These are phyloP conservation scores for Neodontobutis hainanensis DNA, from an alignment of 2,113 vertebrate species.

Conservation along the genomic window DNA sequence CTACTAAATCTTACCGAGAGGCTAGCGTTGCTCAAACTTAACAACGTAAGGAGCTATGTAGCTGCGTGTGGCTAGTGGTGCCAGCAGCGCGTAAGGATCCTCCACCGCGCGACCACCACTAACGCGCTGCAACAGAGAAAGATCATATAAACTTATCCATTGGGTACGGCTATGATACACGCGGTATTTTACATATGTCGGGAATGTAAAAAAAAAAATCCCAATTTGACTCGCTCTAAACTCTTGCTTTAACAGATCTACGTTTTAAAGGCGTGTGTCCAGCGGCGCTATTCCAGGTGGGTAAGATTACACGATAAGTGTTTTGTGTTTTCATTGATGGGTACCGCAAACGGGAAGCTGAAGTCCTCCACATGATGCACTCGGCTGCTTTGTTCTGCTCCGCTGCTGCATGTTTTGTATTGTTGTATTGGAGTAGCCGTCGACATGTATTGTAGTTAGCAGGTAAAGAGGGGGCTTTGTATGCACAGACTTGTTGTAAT, in stretches of 20 bases:
- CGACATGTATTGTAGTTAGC: neutral
- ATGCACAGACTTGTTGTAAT: neutral
- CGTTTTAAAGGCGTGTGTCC: neutral
- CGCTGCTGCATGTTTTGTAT: conserved; percentile 28
- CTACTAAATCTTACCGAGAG: neutral
- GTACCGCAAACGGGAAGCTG: conserved; percentile 14
- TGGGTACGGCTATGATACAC: neutral
- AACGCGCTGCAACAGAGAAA: conserved; percentile 9
- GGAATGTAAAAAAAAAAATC: neutral
- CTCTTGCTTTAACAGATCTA: neutral
- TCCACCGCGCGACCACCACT: conserved; percentile 24
- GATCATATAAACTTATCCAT: conserved; percentile 6
- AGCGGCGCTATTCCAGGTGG: conserved; percentile 39
- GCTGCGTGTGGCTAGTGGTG: conserved; percentile 28
- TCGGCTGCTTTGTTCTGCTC: conserved; percentile 56
- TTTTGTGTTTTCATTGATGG: conserved; percentile 29
- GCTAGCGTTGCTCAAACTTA: conserved; percentile 24
- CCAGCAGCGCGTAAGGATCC: conserved; percentile 34
- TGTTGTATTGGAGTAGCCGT: conserved; percentile 8
- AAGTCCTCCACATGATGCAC: conserved; percentile 31
- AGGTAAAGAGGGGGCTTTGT: conserved; percentile 5
- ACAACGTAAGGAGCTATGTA: conserved; percentile 28
- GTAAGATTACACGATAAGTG: conserved; percentile 43
- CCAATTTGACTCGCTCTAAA: neutral
- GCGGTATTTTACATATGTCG: neutral